These are phyloP conservation scores for Prosopocoilus inquinatus DNA, from an alignment of 2,888 invertebrate species.

Conservation along the genomic window DNA sequence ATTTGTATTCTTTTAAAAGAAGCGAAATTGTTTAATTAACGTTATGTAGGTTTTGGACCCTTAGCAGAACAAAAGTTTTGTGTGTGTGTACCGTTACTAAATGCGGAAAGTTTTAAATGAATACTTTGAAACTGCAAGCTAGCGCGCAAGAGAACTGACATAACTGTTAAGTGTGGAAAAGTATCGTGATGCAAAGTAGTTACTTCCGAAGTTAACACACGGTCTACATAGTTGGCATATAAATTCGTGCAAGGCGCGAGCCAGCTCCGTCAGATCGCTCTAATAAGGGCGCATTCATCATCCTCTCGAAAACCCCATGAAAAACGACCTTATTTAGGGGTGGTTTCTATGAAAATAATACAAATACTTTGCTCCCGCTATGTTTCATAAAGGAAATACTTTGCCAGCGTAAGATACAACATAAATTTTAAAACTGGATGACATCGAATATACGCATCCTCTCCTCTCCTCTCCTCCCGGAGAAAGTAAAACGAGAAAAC, in stretches of 20 bases:
- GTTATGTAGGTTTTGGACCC: no score
- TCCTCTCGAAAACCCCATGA: constrained; percentile 25
- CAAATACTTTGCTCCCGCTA: constrained; percentile 26
- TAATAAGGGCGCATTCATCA: constrained; percentile 31
- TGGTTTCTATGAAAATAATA: constrained; percentile 25
- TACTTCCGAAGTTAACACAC: constrained; percentile 20
- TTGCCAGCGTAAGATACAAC: constrained; percentile 10
- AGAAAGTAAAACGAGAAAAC: not conserved
- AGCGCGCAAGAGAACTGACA: not conserved
- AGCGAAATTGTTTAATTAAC: no score
- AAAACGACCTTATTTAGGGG: constrained; percentile 26
- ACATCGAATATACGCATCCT: not conserved
- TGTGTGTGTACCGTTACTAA: no score
- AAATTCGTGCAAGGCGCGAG: constrained; percentile 21
- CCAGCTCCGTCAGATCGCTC: constrained; percentile 23
- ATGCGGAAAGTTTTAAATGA: no score
- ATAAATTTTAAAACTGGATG: constrained; percentile 13
- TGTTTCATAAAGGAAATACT: constrained; percentile 31
- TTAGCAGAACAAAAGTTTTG: no score
- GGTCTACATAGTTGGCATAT: constrained; percentile 18
- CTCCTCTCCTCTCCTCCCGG: not conserved
- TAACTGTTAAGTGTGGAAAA: constrained; percentile 18
- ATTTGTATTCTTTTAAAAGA: no score
- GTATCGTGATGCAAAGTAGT: constrained; percentile 24
- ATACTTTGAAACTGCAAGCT: no score